phyloP scores from a whole-genome alignment of 1,140 invertebrate species.

The Sarcophaga peregrina region DNA sequence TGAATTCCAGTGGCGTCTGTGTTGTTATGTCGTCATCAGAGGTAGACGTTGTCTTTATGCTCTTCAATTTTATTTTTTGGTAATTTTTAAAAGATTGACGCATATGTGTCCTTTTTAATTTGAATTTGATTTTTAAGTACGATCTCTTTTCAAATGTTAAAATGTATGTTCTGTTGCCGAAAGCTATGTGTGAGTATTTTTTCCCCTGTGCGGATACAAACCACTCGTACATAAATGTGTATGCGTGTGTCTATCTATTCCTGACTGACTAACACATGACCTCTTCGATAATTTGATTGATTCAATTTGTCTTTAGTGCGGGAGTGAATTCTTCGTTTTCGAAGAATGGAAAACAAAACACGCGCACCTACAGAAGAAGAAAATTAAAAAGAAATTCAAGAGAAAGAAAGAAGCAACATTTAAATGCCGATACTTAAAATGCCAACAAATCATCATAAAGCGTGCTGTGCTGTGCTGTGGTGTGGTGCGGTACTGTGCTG shows the following conservation, averaged over 20 bases:
- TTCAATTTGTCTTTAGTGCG: background rate
- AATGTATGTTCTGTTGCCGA: no score
- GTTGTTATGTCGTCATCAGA: background rate
- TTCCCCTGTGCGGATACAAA: no score
- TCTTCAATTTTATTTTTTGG: background rate
- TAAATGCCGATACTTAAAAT: background rate
- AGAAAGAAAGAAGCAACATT: background rate
- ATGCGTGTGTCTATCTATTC: background rate
- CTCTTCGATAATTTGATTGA: conserved; percentile 4
- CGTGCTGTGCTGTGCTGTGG: background rate
- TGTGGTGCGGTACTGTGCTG: no score
- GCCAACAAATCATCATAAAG: conserved; percentile 2
- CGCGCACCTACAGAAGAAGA: no score
- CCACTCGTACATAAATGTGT: background rate
- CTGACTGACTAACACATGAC: background rate
- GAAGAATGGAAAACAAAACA: no score
- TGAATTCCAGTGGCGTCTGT: background rate
- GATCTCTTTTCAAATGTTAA: no score
- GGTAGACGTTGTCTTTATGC: no score
- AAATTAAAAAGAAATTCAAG: background rate
- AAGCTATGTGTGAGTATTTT: no score
- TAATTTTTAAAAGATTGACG: conserved; percentile 1
- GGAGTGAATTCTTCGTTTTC: no score
- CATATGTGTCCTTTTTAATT: background rate
- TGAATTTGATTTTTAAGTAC: background rate